A percentile compares a stretch with the other conserved stretches of the same genome.
These are phyloP conservation scores for Sabellastarte sp. DNA, from an alignment of 2,888 invertebrate species.

Conservation along the genomic window DNA sequence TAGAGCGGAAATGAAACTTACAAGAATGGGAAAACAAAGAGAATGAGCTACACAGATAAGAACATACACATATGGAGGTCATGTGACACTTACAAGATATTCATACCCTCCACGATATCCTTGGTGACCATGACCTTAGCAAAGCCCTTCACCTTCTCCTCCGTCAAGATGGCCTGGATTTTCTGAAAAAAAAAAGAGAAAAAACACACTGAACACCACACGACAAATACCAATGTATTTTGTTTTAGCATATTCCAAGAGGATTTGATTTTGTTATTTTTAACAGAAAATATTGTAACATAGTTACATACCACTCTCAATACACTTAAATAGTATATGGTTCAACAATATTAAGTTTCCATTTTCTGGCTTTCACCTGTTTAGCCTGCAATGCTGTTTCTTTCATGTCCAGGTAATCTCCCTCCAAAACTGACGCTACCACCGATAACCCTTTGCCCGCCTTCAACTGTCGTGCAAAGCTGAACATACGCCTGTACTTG, in stretches of 20 bases:
- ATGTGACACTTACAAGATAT: conserved; percentile 69
- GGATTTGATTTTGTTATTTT: too few species aligned
- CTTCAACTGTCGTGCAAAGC: conserved; percentile 35
- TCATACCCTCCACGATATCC: conserved; percentile 52
- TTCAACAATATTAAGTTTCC: not conserved
- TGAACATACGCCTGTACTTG: conserved; percentile 29
- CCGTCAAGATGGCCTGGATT: conserved; percentile 1
- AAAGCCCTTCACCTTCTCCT: conserved; percentile 35
- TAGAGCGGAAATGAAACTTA: too few species aligned
- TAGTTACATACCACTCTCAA: too few species aligned
- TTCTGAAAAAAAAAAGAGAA: not conserved
- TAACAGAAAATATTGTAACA: too few species aligned
- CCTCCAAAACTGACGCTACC: conserved; percentile 30
- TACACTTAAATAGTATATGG: too few species aligned
- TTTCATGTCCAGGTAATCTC: conserved; percentile 21
- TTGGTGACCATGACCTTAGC: conserved; percentile 31
- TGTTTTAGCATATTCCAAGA: too few species aligned
- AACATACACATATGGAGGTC: not conserved
- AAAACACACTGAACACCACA: too few species aligned
- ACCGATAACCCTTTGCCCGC: conserved; percentile 36
- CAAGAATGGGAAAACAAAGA: too few species aligned
- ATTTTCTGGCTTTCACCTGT: conserved; percentile 18
- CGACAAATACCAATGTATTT: too few species aligned
- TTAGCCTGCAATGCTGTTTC: conserved; percentile 19
- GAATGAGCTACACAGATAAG: too few species aligned